Base-by-base conservation (phyloP, 2,797 vertebrate genomes). In the Poeciliopsis presidionis region DNA sequence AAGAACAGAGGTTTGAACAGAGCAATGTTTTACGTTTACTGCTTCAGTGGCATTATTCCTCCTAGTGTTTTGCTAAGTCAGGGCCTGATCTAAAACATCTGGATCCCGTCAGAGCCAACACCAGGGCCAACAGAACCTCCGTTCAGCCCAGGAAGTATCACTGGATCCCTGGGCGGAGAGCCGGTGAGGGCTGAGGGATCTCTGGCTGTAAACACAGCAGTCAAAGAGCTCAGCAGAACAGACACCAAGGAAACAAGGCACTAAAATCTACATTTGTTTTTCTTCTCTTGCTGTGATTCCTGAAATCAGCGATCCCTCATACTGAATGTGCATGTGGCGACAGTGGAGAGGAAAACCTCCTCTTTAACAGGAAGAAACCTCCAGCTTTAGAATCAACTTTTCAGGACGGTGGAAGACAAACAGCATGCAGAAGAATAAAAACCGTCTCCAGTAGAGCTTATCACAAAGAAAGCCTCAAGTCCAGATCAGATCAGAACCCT, bases 251-350 rank as follows among this genome's bases (percentile, higher is more conserved):
- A 59, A 12, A 14, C 7, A n/a, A 11, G 25, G 25, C 53, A 11
- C 53, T 55, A 12, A 61, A 61, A 61, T 16, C 28, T 61, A 33
- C 28, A 61, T 14, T 28, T 63, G 30, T 36, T 36, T 61, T 36
- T 33, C 28, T 33, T 30, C 28, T 33, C 59, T 18, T 18, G 30
- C 14, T 63, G 30, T 8, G 18, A 36, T 36, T 18, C 59, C 30
- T 33, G 57, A 33, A 61, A 61, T 16, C 5, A 55, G 22, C 8
- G 4, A 55, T 55, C 51, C 22, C 22, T n/a, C 22, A 55, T n/a
- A 25, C 51, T 9, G 7, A 25, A 2, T 2, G 0, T 11, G 8
- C 22, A n/a, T 55, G 51, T 11, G 7, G 22, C 1, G 22, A n/a
- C 51, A 55, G 51, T 4, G 51, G 51, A 55, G 22, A 55, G 51